Conservation (phyloP, 2,113 vertebrate species). For the Furnarius figulus region DNA sequence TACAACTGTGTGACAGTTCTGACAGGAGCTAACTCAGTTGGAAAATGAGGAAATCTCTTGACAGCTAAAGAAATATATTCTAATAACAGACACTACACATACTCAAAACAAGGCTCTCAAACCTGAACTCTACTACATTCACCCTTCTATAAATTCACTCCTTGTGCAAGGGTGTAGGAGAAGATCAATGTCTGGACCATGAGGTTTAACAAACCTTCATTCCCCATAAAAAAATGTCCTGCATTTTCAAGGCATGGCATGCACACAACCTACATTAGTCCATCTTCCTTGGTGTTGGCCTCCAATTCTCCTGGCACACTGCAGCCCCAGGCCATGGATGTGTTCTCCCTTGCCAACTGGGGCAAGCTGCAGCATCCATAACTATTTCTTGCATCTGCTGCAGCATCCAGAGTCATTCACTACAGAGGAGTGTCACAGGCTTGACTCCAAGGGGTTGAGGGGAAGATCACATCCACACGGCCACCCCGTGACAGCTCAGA, state of each 20-base stretch:
- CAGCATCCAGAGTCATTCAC: neutral
- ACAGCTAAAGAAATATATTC: neutral
- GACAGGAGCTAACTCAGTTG: neutral
- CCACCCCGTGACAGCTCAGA: neutral
- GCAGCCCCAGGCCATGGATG: neutral
- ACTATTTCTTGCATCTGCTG: neutral
- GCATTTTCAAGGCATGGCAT: neutral
- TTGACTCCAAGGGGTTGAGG: neutral
- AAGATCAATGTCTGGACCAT: neutral
- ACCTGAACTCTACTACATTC: neutral
- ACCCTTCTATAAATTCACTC: fast-evolving
- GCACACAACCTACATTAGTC: neutral
- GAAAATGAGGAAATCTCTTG: neutral
- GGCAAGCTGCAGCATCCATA: neutral
- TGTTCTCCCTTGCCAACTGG: fast-evolving
- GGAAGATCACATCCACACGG: neutral
- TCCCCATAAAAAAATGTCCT: neutral
- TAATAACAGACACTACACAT: neutral
- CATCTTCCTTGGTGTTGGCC: neutral
- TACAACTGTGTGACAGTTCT: neutral
- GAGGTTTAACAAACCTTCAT: neutral
- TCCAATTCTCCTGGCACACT: neutral
- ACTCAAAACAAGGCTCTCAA: neutral
- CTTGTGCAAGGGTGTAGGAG: neutral
- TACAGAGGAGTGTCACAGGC: neutral